Evolutionary conservation across 2,797 vertebrate genomes (phyloP).

Genomic region (Phrynocephalus guinanensis): DNA sequence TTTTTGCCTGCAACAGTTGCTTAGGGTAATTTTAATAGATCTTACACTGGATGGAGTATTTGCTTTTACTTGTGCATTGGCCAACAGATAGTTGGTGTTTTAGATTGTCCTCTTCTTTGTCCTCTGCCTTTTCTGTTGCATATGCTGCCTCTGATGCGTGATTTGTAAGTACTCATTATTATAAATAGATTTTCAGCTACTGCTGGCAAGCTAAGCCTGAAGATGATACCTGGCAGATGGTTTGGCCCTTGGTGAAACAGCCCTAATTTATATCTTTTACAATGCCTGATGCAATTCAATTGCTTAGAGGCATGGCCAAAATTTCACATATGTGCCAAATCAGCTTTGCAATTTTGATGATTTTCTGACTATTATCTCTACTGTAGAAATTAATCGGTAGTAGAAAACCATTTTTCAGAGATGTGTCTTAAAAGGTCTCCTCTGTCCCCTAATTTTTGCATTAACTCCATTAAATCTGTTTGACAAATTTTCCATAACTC

Average conservation of each 20-base stretch:
- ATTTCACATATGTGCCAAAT: constrained; percentile 20
- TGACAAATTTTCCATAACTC: constrained; percentile 16
- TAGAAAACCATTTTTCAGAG: constrained; percentile 7
- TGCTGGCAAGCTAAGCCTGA: constrained; percentile 11
- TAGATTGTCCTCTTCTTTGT: constrained; percentile 16
- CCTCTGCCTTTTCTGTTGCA: too few species aligned
- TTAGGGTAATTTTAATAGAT: not conserved
- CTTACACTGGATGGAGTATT: not conserved
- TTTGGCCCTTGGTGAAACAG: not conserved
- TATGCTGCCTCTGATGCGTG: constrained; percentile 14
- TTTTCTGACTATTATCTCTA: constrained; percentile 9
- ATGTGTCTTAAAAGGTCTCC: not conserved
- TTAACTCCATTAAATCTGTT: constrained; percentile 27
- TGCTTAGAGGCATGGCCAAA: not conserved
- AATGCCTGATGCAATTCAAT: not conserved
- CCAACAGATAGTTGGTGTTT: constrained; percentile 1
- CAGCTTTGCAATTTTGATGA: constrained; percentile 18
- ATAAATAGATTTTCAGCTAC: not conserved
- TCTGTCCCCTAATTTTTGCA: constrained; percentile 17
- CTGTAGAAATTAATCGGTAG: constrained; percentile 26
- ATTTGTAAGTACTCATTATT: constrained; percentile 37
- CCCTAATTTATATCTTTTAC: not conserved
- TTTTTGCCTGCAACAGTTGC: not conserved
- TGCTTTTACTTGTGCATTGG: not conserved
- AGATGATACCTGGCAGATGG: not conserved